Conservation (phyloP, 2,888 invertebrate genomes). For the Lamellibrachia satsuma region DNA sequence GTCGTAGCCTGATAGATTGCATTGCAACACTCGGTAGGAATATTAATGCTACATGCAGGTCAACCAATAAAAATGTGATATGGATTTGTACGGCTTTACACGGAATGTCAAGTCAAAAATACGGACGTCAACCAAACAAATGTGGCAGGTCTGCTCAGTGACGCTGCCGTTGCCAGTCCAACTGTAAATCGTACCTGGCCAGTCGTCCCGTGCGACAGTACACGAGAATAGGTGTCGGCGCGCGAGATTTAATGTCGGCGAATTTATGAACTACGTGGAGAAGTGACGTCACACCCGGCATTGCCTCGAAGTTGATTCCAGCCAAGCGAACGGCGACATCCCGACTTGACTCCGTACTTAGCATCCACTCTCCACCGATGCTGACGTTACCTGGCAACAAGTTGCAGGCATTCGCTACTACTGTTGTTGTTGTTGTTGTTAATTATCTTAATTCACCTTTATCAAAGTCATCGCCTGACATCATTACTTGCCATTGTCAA, state of each 20-base stretch:
- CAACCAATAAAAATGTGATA: too few species aligned
- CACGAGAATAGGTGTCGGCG: background rate
- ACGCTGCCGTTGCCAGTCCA: background rate
- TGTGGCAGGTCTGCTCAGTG: too few species aligned
- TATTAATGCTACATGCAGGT: too few species aligned
- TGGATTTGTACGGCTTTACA: too few species aligned
- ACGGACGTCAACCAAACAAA: too few species aligned
- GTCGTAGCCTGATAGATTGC: too few species aligned
- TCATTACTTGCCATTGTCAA: too few species aligned
- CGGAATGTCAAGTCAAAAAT: too few species aligned
- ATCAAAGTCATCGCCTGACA: too few species aligned
- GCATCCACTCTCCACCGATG: background rate
- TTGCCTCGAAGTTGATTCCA: background rate
- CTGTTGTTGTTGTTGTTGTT: background rate
- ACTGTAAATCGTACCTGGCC: background rate
- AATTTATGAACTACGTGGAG: background rate
- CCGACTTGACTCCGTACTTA: background rate
- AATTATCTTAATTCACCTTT: too few species aligned
- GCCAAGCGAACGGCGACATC: background rate
- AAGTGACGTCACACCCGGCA: background rate
- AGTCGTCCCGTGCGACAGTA: constrained; percentile 6
- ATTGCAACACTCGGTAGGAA: too few species aligned
- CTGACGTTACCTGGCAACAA: background rate
- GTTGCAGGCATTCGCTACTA: background rate
- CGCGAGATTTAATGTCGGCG: background rate